A percentile compares a stretch with the other conserved stretches of the same genome.
phyloP scores from a whole-genome alignment of 2,797 vertebrate genomes.

The Harpagifer antarcticus region DNA sequence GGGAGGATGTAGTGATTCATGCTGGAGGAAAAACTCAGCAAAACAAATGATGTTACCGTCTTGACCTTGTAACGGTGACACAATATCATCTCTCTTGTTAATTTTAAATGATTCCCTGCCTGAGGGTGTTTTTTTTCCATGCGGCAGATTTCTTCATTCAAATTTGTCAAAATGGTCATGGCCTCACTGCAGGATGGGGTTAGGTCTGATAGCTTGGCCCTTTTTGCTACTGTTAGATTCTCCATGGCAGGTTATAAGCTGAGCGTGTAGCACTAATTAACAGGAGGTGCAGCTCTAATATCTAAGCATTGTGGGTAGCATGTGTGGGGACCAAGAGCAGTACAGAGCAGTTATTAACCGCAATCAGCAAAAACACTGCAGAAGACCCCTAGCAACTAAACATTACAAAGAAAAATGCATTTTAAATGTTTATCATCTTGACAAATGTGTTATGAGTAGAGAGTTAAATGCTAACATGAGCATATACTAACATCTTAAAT shows the following conservation, averaged over 20 bases:
- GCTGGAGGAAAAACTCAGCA: slow-evolving; percentile 46
- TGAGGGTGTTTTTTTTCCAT: slow-evolving; percentile 3
- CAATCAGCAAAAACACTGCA: too few species aligned
- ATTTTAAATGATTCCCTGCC: slow-evolving; percentile 65
- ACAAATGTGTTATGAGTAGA: too few species aligned
- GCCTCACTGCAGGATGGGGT: slow-evolving; percentile 27
- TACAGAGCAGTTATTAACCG: too few species aligned
- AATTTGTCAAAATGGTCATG: slow-evolving; percentile 12
- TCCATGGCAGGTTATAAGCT: slow-evolving; percentile 24
- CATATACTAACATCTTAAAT: too few species aligned
- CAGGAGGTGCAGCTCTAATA: slow-evolving; percentile 14
- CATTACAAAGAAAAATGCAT: too few species aligned
- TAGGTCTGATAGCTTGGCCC: slow-evolving; percentile 22
- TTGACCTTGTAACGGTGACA: slow-evolving; percentile 71
- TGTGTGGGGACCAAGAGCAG: neutral
- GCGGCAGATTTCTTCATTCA: slow-evolving; percentile 57
- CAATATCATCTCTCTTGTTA: slow-evolving; percentile 67
- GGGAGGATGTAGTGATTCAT: slow-evolving; percentile 64
- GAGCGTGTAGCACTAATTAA: slow-evolving; percentile 17
- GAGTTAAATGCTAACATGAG: too few species aligned
- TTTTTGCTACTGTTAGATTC: slow-evolving; percentile 11
- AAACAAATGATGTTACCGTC: slow-evolving; percentile 70
- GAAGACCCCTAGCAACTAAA: too few species aligned
- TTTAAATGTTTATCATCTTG: too few species aligned
- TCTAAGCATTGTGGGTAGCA: slow-evolving; percentile 4